phyloP scores from a whole-genome alignment of 1,140 invertebrate species.

The Drepana arcuata region DNA sequence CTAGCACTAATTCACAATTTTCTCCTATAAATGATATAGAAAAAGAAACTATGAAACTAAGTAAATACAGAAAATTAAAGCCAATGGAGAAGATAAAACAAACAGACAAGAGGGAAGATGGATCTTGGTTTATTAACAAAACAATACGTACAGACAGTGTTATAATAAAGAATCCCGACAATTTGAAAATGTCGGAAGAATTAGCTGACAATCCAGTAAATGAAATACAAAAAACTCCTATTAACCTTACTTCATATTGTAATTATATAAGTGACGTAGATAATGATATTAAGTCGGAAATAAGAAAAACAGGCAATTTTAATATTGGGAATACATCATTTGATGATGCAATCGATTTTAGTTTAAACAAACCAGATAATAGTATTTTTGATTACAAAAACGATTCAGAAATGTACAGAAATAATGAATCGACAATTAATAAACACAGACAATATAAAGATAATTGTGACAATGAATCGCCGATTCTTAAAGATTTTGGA shows the following conservation, averaged over 20 bases:
- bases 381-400: no score
- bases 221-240: slow-evolving; percentile 5
- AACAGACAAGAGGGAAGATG: no score
- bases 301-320: slow-evolving; percentile 1
- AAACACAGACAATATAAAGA: no score
- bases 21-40: slow-evolving; percentile 22
- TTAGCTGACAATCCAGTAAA: background rate
- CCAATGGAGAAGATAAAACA: slow-evolving; percentile 1
- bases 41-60: slow-evolving; percentile 48
- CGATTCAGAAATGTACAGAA: background rate
- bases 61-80: slow-evolving; percentile 57
- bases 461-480: no score
- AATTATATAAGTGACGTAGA: slow-evolving; percentile 2
- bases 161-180: slow-evolving; percentile 65
- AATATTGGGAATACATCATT: no score
- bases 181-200: slow-evolving; percentile 26
- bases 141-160: slow-evolving; percentile 50
- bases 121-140: slow-evolving; percentile 8
- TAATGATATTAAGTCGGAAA: slow-evolving; percentile 1
- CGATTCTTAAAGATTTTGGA: no score
- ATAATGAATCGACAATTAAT: no score
- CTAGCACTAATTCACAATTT: no score
- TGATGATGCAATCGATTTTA: slow-evolving; percentile 46
- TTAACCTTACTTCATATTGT: slow-evolving; percentile 7
- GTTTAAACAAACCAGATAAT: slow-evolving; percentile 29